phyloP scores from a whole-genome alignment of 2,888 invertebrate genomes.

The Thecocarcelia acutangulata region DNA sequence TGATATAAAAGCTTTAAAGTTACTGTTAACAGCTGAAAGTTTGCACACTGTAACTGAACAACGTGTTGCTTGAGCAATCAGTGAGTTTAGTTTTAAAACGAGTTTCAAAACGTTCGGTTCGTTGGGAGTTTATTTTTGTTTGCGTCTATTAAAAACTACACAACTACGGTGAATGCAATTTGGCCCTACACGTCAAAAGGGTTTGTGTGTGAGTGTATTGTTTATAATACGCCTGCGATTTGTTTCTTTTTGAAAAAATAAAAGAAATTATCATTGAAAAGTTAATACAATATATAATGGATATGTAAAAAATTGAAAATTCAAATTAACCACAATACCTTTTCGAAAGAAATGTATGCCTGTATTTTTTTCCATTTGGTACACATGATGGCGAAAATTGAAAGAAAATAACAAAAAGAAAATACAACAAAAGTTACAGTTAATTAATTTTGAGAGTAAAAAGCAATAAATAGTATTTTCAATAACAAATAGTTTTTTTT shows the following conservation, averaged over 20 bases:
- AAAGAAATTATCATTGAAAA: constrained; percentile 19
- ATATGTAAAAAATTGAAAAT: neutral
- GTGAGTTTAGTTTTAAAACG: constrained; percentile 76
- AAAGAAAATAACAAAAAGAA: neutral
- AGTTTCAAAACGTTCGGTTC: constrained; percentile 76
- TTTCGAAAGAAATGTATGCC: neutral
- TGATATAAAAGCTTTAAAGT: constrained; percentile 53
- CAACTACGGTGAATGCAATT: constrained; percentile 16
- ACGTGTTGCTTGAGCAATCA: constrained; percentile 47
- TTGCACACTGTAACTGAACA: constrained; percentile 24
- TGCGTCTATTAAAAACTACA: neutral
- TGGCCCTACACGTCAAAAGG: constrained; percentile 2
- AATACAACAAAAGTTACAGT: constrained; percentile 2
- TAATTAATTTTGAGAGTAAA: neutral
- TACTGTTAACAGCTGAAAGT: constrained; percentile 27
- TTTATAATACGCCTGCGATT: constrained; percentile 21
- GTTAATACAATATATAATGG: neutral
- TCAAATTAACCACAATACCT: constrained; percentile 5
- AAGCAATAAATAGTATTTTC: constrained; percentile 1
- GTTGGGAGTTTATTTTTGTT: neutral
- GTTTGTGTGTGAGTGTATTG: constrained; percentile 10
- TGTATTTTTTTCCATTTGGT: neutral
- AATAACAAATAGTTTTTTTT: neutral
- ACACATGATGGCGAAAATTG: neutral
- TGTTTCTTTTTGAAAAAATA: neutral